These are phyloP conservation scores for Drosophila hamatofila DNA, from an alignment of 2,888 invertebrate genomes.

Conservation along the genomic window DNA sequence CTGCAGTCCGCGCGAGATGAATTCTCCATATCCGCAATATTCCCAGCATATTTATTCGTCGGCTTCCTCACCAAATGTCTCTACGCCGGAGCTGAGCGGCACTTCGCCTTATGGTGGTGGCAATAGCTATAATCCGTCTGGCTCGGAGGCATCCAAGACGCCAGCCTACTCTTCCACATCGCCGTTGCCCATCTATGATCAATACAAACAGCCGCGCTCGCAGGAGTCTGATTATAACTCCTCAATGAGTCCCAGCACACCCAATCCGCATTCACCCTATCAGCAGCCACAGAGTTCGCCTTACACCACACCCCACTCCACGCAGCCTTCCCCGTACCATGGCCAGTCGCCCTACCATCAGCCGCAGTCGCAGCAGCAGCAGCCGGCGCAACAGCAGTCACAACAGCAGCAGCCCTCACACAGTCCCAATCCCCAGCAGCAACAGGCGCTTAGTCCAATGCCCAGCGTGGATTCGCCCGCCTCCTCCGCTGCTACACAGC, in stretches of 20 bases:
- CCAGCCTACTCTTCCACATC: conserved; percentile 84
- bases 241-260: conserved; percentile 86
- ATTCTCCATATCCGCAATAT: conserved; percentile 87
- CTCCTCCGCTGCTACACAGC: conserved; percentile 82
- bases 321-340: conserved; percentile 84
- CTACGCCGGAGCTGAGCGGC: conserved; percentile 85
- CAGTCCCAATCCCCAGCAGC: conserved; percentile 74
- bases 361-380: conserved; percentile 59
- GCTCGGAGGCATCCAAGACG: conserved; percentile 84
- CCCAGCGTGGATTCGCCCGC: conserved; percentile 80
- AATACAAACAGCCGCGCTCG: conserved; percentile 86
- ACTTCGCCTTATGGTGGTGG: conserved; percentile 84
- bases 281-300: conserved; percentile 86
- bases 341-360: conserved; percentile 83
- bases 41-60: conserved; percentile 88
- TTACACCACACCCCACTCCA: conserved; percentile 83
- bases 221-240: conserved; percentile 87
- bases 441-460: conserved; percentile 79
- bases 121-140: conserved; percentile 84
- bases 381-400: conserved; percentile 45
- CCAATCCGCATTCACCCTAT: conserved; percentile 86
- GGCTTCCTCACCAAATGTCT: conserved; percentile 86
- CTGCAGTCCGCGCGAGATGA: conserved; percentile 91
- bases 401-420: conserved; percentile 55
- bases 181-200: conserved; percentile 86